Evolutionary conservation across 2,797 vertebrate species (phyloP), one percentile per base, ranked within the genome.

Genomic region (Thalassophryne amazonica): DNA sequence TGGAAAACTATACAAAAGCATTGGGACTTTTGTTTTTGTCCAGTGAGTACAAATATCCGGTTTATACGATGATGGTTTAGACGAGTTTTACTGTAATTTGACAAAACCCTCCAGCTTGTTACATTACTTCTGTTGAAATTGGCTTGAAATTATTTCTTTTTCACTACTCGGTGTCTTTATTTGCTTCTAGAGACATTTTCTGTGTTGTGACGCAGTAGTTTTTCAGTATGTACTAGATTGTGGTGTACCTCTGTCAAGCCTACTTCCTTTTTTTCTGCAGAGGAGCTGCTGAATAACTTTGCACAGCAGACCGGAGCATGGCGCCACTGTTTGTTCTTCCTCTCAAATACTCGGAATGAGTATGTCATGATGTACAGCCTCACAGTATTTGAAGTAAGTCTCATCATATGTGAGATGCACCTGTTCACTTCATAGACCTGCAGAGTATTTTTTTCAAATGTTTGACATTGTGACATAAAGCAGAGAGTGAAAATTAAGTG

Each of bases 301-400:
- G 95, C 95, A 72, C 95, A 96, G 88, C 97, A 99, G 84, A 92
- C 91, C 8, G 97, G 94, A 84, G 96, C 97, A 0, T 99, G 97
- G 97, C 93, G 94, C 32, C 94, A 97, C 81, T 99, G 97, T 83
- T 88, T 99, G 59, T 97, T 96, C 86, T 99, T 98, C 83, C 93
- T 99, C 50, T 99, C 96, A 43, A 97, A 94, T 77, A 98, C 95
- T 37, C 93, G 89, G 60, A 99, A 97, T 47, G 97, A 99, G 86
- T 99, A 98, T 30, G 97, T 99, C 6, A 97, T 99, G 95, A 99
- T 99, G 97, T 99, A 97, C 85, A 99, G 97, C 73, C 91, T 99
- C 78, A 99, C 96, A 3, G 96, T 99, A 69, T 98, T 99, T 87
- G 97, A 99, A 94, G 97, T 99, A 84, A 94, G 92, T 85, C 8